Evolutionary conservation across 1,140 invertebrate genomes (phyloP).

Genomic region (Drosophila teissieri): DNA sequence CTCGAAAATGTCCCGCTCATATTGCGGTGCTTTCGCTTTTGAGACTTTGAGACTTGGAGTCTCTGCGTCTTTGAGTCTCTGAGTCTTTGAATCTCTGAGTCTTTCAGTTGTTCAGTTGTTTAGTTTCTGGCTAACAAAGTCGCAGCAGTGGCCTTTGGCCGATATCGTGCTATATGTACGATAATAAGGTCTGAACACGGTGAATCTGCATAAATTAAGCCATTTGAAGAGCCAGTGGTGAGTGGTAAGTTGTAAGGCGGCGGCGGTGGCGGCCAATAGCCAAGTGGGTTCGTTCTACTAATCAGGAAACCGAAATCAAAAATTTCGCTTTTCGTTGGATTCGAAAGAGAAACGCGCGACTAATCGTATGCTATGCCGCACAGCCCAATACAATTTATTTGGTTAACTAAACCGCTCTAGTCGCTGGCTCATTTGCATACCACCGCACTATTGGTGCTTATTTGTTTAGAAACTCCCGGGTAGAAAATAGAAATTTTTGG

Average conservation of each 20-base stretch:
- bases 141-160: constrained; percentile 36
- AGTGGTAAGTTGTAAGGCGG: neutral
- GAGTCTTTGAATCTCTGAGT: neutral
- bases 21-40: constrained; percentile 75
- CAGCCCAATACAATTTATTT: constrained; percentile 70
- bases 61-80: constrained; percentile 27
- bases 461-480: constrained; percentile 48
- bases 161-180: constrained; percentile 42
- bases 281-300: constrained; percentile 72
- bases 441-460: constrained; percentile 56
- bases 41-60: neutral
- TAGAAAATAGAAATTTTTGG: constrained; percentile 60
- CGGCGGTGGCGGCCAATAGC: constrained; percentile 15
- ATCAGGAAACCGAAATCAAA: constrained; percentile 79
- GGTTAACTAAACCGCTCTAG: constrained; percentile 69
- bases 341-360: constrained; percentile 79
- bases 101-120: neutral
- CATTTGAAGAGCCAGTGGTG: constrained; percentile 19
- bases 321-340: constrained; percentile 77
- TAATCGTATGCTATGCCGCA: constrained; percentile 63
- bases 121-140: constrained; percentile 12
- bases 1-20: constrained; percentile 46
- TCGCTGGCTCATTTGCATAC: constrained; percentile 69
- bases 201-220: constrained; percentile 76
- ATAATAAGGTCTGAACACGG: constrained; percentile 20